Evolutionary conservation across 1,140 invertebrate species (phyloP).

Genomic region (Orchesella cincta): DNA sequence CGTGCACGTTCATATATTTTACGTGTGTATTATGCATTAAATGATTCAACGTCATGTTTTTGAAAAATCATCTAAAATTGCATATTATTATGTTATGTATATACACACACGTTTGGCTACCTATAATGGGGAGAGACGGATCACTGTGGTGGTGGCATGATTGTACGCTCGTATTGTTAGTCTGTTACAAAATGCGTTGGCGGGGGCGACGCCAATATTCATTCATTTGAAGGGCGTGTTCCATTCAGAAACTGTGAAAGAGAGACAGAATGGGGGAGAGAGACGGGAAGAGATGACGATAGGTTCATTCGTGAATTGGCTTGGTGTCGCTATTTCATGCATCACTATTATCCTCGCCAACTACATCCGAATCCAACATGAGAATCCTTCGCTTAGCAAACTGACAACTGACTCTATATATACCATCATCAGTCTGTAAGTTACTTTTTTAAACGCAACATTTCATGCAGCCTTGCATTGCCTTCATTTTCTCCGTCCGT

Average conservation of each 20-base stretch:
- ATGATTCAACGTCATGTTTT: too few species aligned
- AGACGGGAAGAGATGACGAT: neutral
- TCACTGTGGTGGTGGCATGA: too few species aligned
- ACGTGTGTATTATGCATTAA: neutral
- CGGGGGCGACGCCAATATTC: conserved; percentile 38
- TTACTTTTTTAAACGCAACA: neutral
- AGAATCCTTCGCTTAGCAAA: too few species aligned
- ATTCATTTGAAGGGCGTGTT: conserved; percentile 46
- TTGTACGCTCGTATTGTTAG: too few species aligned
- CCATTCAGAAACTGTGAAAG: conserved; percentile 35
- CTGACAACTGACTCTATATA: too few species aligned
- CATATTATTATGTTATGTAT: too few species aligned
- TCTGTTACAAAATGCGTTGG: conserved; percentile 33
- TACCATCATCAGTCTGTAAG: neutral
- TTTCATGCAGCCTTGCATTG: neutral
- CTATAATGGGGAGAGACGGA: too few species aligned
- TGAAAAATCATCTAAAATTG: too few species aligned
- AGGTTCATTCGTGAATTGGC: conserved; percentile 35
- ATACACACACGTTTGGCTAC: too few species aligned
- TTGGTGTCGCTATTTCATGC: conserved; percentile 35
- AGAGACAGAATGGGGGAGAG: neutral
- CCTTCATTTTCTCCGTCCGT: neutral
- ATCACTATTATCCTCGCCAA: neutral
- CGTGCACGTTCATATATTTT: too few species aligned
- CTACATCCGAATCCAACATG: neutral